Evolutionary conservation across 2,797 vertebrate genomes (phyloP).

Genomic region (Aplochiton taeniatus): DNA sequence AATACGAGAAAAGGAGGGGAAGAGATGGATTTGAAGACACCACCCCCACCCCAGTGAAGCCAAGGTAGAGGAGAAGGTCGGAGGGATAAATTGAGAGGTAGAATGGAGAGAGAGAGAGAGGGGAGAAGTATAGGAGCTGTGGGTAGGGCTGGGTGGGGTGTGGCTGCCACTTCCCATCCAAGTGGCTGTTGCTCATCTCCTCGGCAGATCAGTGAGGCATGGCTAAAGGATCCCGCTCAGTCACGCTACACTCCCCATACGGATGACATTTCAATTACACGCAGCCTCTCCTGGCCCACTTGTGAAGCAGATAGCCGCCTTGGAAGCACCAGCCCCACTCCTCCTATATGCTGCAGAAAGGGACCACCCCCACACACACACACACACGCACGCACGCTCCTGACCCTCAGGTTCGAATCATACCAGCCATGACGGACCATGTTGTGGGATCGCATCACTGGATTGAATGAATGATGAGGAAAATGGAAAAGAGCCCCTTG

Average conservation of each 20-base stretch:
- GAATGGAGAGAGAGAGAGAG: conserved; percentile 23
- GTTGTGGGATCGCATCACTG: no score
- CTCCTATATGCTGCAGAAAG: background rate
- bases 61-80: conserved; percentile 15
- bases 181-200: conserved; percentile 75
- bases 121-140: conserved; percentile 54
- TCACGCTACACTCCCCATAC: conserved; percentile 72
- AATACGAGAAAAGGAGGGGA: no score
- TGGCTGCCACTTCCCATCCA: conserved; percentile 67
- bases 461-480: no score
- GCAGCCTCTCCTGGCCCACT: conserved; percentile 67
- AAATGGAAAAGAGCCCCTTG: no score
- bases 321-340: conserved; percentile 47
- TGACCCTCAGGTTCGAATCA: no score
- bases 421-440: no score
- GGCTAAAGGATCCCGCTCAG: conserved; percentile 73
- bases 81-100: conserved; percentile 26
- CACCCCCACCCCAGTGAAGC: no score
- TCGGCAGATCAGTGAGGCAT: conserved; percentile 67
- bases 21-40: background rate
- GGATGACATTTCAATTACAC: conserved; percentile 82
- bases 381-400: no score
- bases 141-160: conserved; percentile 14
- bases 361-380: no score
- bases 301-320: conserved; percentile 65